Conservation (phyloP, 2,113 vertebrate genomes). For the Erinaceus europaeus region DNA sequence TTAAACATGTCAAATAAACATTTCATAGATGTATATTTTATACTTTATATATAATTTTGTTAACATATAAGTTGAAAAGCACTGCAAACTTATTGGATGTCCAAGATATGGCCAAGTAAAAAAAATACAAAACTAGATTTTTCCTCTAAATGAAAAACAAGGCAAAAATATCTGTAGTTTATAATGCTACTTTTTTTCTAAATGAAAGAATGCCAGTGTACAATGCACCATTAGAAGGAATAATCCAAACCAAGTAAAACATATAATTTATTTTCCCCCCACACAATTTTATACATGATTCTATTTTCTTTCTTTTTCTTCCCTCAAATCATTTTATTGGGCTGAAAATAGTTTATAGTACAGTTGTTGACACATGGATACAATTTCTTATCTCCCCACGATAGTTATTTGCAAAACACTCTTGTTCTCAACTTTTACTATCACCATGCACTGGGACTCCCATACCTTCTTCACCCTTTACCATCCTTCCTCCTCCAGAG, state of each 20-base stretch:
- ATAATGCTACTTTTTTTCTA: not conserved
- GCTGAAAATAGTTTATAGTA: too few species aligned
- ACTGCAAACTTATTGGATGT: not conserved
- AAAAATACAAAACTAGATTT: not conserved
- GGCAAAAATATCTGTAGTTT: not conserved
- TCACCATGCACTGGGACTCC: too few species aligned
- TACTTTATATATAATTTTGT: not conserved
- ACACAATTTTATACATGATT: too few species aligned
- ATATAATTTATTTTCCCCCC: too few species aligned
- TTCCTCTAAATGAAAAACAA: conserved; percentile 44
- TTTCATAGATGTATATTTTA: conserved; percentile 3
- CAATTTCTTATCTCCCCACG: too few species aligned
- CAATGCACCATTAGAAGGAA: conserved; percentile 7
- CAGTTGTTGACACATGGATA: too few species aligned
- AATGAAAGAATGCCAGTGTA: conserved; percentile 13
- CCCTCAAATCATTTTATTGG: too few species aligned
- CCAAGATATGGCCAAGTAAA: not conserved
- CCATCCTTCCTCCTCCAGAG: too few species aligned
- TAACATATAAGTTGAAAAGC: conserved; percentile 12
- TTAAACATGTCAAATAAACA: not conserved
- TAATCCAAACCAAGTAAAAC: conserved; percentile 40
- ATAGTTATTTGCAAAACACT: too few species aligned
- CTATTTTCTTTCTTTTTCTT: too few species aligned
- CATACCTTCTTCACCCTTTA: too few species aligned
- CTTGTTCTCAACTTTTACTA: too few species aligned